Evolutionary conservation across 2,888 invertebrate species (phyloP).

Genomic region (Saturnia japonica): DNA sequence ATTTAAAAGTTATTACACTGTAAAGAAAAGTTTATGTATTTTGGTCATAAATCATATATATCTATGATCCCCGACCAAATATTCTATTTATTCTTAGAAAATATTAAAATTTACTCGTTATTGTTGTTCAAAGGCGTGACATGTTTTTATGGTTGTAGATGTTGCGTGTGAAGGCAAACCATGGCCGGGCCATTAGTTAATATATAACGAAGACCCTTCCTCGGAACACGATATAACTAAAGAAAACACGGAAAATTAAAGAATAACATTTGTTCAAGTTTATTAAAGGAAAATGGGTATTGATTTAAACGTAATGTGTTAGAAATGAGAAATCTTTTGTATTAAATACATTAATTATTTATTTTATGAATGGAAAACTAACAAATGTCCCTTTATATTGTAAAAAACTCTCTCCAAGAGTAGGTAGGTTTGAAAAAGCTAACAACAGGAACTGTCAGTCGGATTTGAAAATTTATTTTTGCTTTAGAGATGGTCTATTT

Average conservation of each 20-base stretch:
- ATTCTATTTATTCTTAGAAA: too few species aligned
- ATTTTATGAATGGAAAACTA: not conserved
- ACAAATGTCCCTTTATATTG: not conserved
- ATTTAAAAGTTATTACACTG: too few species aligned
- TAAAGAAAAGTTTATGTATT: too few species aligned
- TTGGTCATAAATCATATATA: too few species aligned
- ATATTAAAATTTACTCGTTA: too few species aligned
- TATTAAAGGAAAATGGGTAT: conserved; percentile 33
- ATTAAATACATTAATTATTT: not conserved
- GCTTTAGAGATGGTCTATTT: too few species aligned
- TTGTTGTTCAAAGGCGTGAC: not conserved
- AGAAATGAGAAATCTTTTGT: not conserved
- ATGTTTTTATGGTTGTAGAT: not conserved
- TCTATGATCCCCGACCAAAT: too few species aligned
- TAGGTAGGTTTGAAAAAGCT: not conserved
- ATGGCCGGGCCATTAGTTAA: not conserved
- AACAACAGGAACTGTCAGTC: too few species aligned
- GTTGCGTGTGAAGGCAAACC: not conserved
- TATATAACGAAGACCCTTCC: conserved; percentile 6
- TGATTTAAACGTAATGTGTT: not conserved
- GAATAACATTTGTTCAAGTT: conserved; percentile 51
- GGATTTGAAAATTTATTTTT: too few species aligned
- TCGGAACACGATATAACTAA: conserved; percentile 45
- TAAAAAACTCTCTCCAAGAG: too few species aligned
- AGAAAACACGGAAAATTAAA: conserved; percentile 54